A percentile compares a stretch with the other conserved stretches of the same genome.
Evolutionary conservation across 2,888 invertebrate species (phyloP).

Genomic region (Metallyticus violacea): DNA sequence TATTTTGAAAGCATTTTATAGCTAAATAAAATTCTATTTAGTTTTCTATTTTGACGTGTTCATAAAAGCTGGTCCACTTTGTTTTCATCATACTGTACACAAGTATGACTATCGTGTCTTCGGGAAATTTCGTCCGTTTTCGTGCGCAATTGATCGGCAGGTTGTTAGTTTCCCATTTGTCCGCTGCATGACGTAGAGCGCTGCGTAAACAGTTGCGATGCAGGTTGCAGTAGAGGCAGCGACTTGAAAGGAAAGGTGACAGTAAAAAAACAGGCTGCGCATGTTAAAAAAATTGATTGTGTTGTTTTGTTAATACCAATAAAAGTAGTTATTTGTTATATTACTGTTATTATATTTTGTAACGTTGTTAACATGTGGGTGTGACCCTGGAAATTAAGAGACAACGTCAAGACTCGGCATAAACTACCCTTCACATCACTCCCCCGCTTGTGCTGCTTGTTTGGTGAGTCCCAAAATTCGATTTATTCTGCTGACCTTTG

Average conservation of each 20-base stretch:
- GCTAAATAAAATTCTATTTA: not conserved
- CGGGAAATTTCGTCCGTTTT: constrained; percentile 18
- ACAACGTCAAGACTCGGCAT: not conserved
- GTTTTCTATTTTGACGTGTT: not conserved
- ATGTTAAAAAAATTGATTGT: constrained; percentile 16
- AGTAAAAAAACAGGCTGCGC: constrained; percentile 15
- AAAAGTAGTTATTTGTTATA: constrained; percentile 2
- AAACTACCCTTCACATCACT: not conserved
- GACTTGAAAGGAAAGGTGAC: constrained; percentile 23
- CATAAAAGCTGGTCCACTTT: not conserved
- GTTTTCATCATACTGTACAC: not conserved
- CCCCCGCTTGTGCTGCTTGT: not conserved
- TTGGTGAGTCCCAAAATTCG: constrained; percentile 19
- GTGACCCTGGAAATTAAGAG: not conserved
- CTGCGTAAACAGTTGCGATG: constrained; percentile 31
- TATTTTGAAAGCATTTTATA: not conserved
- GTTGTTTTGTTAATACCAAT: constrained; percentile 12
- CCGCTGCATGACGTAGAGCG: constrained; percentile 30
- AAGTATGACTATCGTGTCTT: not conserved
- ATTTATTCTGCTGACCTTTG: constrained; percentile 16
- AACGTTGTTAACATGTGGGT: not conserved
- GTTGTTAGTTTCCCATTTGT: constrained; percentile 12
- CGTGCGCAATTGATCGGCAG: constrained; percentile 23
- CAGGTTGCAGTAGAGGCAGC: constrained; percentile 31
- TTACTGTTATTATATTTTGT: constrained; percentile 4